Percentiles rank a stretch among this genome's conserved stretches.
Conservation (phyloP, 1,140 invertebrate species). For the Phymorhynchus buccinoides region DNA sequence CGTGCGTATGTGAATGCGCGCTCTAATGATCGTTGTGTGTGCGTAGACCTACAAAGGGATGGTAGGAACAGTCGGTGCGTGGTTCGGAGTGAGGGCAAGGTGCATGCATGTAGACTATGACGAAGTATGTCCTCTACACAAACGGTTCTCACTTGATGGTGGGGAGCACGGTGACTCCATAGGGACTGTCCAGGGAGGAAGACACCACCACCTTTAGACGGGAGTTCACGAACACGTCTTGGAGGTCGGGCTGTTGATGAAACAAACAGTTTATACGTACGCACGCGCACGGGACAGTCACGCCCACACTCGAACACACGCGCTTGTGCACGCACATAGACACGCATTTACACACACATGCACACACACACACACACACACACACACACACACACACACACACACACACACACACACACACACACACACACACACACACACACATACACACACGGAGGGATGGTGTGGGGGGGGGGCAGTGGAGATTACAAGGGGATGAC, state of each 20-base stretch:
- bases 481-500: no score
- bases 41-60: no score
- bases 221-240: neutral
- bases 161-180: constrained; percentile 23
- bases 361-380: constrained; percentile 15
- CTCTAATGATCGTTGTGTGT: no score
- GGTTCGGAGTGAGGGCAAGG: no score
- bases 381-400: constrained; percentile 2
- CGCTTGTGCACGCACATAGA: neutral
- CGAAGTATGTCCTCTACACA: no score
- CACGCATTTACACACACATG: neutral
- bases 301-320: neutral
- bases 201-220: constrained; percentile 20
- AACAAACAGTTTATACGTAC: neutral
- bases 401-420: neutral
- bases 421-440: no score
- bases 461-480: no score
- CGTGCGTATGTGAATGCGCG: no score
- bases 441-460: no score
- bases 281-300: neutral
- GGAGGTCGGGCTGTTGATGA: neutral
- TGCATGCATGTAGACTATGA: no score
- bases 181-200: neutral
- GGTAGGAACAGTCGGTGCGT: no score
- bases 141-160: neutral